Base-by-base conservation (phyloP, 2,113 vertebrate genomes). In the Chamaea fasciata region DNA sequence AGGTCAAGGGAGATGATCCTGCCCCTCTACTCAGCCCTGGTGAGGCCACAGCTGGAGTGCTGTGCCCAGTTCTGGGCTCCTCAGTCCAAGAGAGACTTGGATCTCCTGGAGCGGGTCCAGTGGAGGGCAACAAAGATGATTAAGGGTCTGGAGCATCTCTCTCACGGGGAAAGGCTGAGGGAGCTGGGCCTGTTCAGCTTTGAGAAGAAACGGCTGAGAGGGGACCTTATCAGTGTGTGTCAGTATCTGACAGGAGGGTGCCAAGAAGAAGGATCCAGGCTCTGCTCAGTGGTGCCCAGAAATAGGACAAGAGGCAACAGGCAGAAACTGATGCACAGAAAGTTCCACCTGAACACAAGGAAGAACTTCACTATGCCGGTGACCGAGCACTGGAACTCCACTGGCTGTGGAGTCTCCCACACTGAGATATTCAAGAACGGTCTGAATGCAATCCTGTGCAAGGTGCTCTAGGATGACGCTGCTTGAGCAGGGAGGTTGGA, bases 81-180 rank as follows among this genome's bases (percentile, higher is more conserved):
- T 75, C n/a, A 47, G n/a, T 2, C 0, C 46, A 26, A 47, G 30
- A 46, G 27, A 17, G 33, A 39, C 39, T 4, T 26, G 46, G 52
- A 75, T 8, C 39, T 53, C 8, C 28, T 74, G 53, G 2, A 3
- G 0, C 0, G 0, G 7, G 20, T 68, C 16, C 20, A 21, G 46
- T 12, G 33, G 39, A 82, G 28, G 11, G n/a, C 13, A 5, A 2
- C 20, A n/a, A 67, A 60, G 15, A 33, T 44, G 37, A 7, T 33
- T 4, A 3, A 16, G 53, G 24, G 28, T 0, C 16, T 67, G 28
- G 24, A 75, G 11, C 24, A 82, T 18, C 53, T 46, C 46, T 59
- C 16, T 26, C 8, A n/a, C 0, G 0, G 18, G 33, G 53, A 46
- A 60, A 22, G 31, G 3, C 67, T 73, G 42, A 42, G 16, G 20